Evolutionary conservation across 1,140 invertebrate genomes (phyloP), one percentile per base, ranked within the genome.

Genomic region (Pogonognathellus flavescens): DNA sequence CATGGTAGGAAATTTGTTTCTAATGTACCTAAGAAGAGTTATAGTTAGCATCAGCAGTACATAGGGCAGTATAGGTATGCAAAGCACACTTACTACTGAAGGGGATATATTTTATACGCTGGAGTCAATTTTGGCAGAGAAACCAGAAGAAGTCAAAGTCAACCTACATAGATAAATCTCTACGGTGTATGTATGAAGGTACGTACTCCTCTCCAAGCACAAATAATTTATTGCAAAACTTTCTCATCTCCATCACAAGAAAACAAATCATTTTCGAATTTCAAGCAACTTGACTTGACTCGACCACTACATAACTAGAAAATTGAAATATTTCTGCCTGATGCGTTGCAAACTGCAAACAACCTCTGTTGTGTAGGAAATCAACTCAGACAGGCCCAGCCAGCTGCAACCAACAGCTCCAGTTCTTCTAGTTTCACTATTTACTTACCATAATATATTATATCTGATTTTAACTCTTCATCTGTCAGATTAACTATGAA

Each of bases 181-280:
- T 7, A 49, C 11, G 16, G 41, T n/a, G 9, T 76, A 41, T 41
- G 31, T 41, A 41, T 41, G n/a, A n/a, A n/a, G n/a, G 31, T 41
- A 41, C 31, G 31, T 41, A 41, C 31, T 31, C 11, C 70, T 31
- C 25, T 41, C 22, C 25, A 66, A 62, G 70, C 16, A 76, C 31
- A 76, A 76, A 76, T 76, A 76, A 76, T 76, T 76, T 76, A 76
- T 76, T 76, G 41, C 70, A 25, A 76, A 76, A 76, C 11, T 76
- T 76, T 50, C 41, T 76, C 70, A 76, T 76, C 25, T 49, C 70
- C 70, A 76, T 76, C 70, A 76, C 14, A 49, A 10, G 70, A 76
- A 76, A 76, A 76, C 70, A 76, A 76, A 76, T 76, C 70, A 76
- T 76, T 76, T 50, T 66, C 31, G 70, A 50, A 76, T 76, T 76